These are phyloP conservation scores for Bugula neritina DNA, from an alignment of 2,888 invertebrate genomes.

Conservation along the genomic window DNA sequence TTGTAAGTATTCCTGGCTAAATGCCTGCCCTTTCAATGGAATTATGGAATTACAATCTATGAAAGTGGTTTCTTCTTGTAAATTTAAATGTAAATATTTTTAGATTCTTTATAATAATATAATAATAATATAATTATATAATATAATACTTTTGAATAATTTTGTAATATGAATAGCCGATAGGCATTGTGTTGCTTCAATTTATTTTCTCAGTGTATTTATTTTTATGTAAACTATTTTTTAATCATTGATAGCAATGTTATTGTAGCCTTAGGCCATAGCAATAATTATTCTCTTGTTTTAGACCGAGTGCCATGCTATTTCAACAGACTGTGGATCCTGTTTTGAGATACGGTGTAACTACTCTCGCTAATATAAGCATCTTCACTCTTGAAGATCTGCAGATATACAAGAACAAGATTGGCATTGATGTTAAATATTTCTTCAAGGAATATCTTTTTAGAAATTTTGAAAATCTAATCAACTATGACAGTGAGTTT, in stretches of 20 bases:
- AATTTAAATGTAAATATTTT: too few species aligned
- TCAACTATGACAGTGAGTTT: not conserved
- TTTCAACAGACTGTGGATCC: not conserved
- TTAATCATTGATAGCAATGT: too few species aligned
- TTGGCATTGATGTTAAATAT: not conserved
- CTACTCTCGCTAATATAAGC: not conserved
- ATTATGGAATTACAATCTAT: too few species aligned
- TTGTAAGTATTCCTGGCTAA: slow-evolving; percentile 22
- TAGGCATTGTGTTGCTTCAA: too few species aligned
- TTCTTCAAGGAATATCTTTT: not conserved
- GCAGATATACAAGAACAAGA: not conserved
- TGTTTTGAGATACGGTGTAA: not conserved
- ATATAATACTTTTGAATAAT: too few species aligned
- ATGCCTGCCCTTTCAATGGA: too few species aligned
- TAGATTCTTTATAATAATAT: too few species aligned
- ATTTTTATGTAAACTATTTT: not conserved
- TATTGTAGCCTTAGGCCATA: too few species aligned
- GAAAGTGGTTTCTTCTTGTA: too few species aligned
- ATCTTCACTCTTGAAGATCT: not conserved
- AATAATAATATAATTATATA: too few species aligned
- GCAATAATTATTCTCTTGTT: too few species aligned
- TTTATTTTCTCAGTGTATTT: not conserved
- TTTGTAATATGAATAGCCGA: too few species aligned
- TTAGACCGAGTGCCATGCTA: not conserved
- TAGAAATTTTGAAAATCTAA: not conserved